Evolutionary conservation across 1,140 invertebrate genomes (phyloP).

Genomic region (Drosophila tsacasi): DNA sequence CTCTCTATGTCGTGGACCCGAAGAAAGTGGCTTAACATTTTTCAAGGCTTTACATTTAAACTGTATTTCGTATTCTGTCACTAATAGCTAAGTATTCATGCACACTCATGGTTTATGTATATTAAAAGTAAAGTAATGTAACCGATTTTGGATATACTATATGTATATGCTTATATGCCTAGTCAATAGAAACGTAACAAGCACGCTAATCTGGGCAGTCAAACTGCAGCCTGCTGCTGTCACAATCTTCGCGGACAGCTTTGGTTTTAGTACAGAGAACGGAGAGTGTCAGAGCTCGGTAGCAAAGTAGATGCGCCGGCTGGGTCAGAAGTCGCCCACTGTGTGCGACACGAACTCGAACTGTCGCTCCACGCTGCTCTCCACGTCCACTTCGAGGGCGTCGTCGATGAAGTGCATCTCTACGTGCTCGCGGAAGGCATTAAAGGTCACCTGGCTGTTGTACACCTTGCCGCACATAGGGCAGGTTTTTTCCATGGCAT

Average conservation of each 20-base stretch:
- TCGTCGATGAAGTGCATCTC: slow-evolving; percentile 86
- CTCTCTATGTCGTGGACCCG: neutral
- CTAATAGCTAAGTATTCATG: slow-evolving; percentile 41
- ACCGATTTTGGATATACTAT: slow-evolving; percentile 28
- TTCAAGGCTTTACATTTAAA: slow-evolving; percentile 25
- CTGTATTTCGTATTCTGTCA: slow-evolving; percentile 44
- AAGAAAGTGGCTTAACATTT: slow-evolving; percentile 17
- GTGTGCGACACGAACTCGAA: slow-evolving; percentile 81
- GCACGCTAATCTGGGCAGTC: slow-evolving; percentile 40
- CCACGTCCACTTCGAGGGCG: slow-evolving; percentile 43
- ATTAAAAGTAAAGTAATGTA: slow-evolving; percentile 17
- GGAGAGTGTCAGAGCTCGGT: slow-evolving; percentile 46
- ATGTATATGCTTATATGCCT: slow-evolving; percentile 27
- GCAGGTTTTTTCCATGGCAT: slow-evolving; percentile 85
- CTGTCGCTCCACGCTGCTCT: slow-evolving; percentile 69
- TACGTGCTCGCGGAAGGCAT: slow-evolving; percentile 85
- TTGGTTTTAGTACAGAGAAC: slow-evolving; percentile 1
- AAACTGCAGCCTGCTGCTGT: slow-evolving; percentile 23
- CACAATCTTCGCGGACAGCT: neutral
- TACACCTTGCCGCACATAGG: slow-evolving; percentile 86
- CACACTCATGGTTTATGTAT: slow-evolving; percentile 12
- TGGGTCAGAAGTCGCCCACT: slow-evolving; percentile 82
- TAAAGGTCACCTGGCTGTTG: slow-evolving; percentile 78
- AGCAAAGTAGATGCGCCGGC: slow-evolving; percentile 56
- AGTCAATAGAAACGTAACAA: slow-evolving; percentile 48